These are phyloP conservation scores for Scaptomyza hsui DNA, from an alignment of 1,140 invertebrate species.

Conservation along the genomic window DNA sequence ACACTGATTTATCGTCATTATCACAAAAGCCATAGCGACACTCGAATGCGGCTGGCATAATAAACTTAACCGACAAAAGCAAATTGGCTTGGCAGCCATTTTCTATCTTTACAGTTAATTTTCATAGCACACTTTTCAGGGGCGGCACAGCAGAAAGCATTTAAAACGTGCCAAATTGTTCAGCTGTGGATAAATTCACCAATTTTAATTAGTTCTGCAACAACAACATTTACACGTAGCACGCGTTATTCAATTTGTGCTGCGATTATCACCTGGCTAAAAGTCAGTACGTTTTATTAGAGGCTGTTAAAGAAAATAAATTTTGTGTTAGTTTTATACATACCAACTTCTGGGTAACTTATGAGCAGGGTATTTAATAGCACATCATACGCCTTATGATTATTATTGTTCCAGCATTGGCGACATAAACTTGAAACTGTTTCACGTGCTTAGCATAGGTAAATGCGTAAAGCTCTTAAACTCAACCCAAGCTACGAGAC, in stretches of 20 bases:
- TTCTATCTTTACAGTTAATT: slow-evolving; percentile 8
- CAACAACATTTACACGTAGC: slow-evolving; percentile 37
- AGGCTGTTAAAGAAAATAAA: no score
- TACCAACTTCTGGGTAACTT: background rate
- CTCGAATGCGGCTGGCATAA: slow-evolving; percentile 57
- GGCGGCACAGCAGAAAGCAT: background rate
- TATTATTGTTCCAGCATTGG: slow-evolving; percentile 49
- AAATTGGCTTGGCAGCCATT: no score
- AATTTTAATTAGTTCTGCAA: slow-evolving; percentile 54
- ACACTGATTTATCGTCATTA: slow-evolving; percentile 75
- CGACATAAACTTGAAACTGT: slow-evolving; percentile 50
- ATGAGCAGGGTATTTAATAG: slow-evolving; percentile 7
- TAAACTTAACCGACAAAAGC: slow-evolving; percentile 29
- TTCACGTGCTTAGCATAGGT: slow-evolving; percentile 72
- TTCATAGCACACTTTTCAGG: slow-evolving; percentile 38
- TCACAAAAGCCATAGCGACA: slow-evolving; percentile 55
- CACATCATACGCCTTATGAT: slow-evolving; percentile 35
- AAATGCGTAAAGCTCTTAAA: slow-evolving; percentile 53
- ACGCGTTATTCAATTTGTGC: slow-evolving; percentile 28
- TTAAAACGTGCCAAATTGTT: slow-evolving; percentile 26
- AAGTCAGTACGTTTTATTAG: background rate
- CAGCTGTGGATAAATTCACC: slow-evolving; percentile 35
- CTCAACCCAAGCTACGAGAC: background rate
- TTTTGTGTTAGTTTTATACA: background rate
- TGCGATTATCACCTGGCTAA: background rate